Percentiles rank a stretch among this genome's conserved stretches.
phyloP scores from a whole-genome alignment of 2,888 invertebrate species.

The Polylopha cassiicola region DNA sequence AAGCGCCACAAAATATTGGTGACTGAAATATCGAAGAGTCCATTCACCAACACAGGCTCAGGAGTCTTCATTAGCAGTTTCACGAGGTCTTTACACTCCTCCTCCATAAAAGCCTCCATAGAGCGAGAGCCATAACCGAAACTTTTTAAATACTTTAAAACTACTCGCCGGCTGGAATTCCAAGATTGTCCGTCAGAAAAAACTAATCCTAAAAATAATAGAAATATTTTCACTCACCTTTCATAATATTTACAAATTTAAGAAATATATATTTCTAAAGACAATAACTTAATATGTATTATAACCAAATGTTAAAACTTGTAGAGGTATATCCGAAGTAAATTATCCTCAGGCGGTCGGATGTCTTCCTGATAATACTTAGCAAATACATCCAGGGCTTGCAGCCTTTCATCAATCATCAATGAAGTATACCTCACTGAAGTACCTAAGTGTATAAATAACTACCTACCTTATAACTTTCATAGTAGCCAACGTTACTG shows the following conservation, averaged over 20 bases:
- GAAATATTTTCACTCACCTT: background rate
- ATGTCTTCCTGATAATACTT: too few relatives aligned
- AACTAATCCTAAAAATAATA: slow-evolving; percentile 73
- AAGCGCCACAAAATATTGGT: slow-evolving; percentile 84
- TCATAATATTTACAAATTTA: too few relatives aligned
- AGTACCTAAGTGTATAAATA: too few relatives aligned
- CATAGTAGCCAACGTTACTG: background rate
- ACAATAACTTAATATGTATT: too few relatives aligned
- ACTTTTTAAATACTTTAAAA: slow-evolving; percentile 78
- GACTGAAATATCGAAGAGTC: slow-evolving; percentile 80
- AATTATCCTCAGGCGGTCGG: too few relatives aligned
- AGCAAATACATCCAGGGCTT: too few relatives aligned
- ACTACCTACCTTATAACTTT: too few relatives aligned
- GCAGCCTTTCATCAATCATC: too few relatives aligned
- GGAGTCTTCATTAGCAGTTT: slow-evolving; percentile 48
- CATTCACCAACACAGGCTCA: slow-evolving; percentile 68
- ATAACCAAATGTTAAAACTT: too few relatives aligned
- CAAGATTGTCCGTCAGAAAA: slow-evolving; percentile 83
- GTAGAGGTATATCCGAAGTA: too few relatives aligned
- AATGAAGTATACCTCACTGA: too few relatives aligned
- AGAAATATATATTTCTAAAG: too few relatives aligned
- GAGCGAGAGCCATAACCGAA: slow-evolving; percentile 80
- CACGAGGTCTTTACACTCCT: slow-evolving; percentile 79
- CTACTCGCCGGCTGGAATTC: slow-evolving; percentile 80
- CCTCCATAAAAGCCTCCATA: slow-evolving; percentile 79